A percentile compares a stretch with the other conserved stretches of the same genome.
Evolutionary conservation across 2,888 invertebrate species (phyloP).

Genomic region (Perdita meconis): DNA sequence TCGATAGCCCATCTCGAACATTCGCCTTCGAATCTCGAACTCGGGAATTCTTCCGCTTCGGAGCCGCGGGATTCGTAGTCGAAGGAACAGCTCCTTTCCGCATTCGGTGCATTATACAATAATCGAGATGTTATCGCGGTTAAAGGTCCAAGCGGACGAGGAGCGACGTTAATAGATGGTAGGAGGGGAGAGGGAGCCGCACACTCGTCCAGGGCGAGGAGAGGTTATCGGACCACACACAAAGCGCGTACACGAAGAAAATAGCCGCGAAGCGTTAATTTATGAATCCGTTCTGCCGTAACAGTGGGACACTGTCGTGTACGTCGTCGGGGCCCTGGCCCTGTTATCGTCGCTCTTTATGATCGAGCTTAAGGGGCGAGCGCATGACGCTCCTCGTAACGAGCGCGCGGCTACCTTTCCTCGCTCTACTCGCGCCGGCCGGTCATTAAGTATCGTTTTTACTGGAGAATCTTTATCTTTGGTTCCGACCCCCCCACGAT

Average conservation of each 20-base stretch:
- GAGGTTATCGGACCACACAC: slow-evolving; percentile 71
- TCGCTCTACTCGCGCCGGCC: slow-evolving; percentile 22
- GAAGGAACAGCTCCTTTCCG: neutral
- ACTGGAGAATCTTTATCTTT: slow-evolving; percentile 29
- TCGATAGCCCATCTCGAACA: too few relatives aligned
- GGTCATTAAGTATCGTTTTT: slow-evolving; percentile 49
- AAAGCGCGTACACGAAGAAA: slow-evolving; percentile 58
- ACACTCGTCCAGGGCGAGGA: slow-evolving; percentile 25
- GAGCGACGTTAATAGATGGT: slow-evolving; percentile 51
- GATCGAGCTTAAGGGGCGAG: slow-evolving; percentile 73
- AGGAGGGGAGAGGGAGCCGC: slow-evolving; percentile 3
- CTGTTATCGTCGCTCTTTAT: slow-evolving; percentile 74
- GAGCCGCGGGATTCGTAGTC: neutral
- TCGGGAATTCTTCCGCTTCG: neutral
- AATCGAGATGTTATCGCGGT: slow-evolving; percentile 60
- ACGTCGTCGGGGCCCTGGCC: slow-evolving; percentile 46
- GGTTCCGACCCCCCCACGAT: neutral
- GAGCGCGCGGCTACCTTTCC: slow-evolving; percentile 21
- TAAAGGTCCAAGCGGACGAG: slow-evolving; percentile 3
- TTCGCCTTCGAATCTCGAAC: neutral
- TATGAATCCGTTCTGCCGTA: slow-evolving; percentile 69
- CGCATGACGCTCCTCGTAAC: slow-evolving; percentile 50
- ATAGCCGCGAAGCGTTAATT: slow-evolving; percentile 69
- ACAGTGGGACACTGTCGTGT: slow-evolving; percentile 66
- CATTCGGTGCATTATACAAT: slow-evolving; percentile 28